These are phyloP conservation scores for Ooceraea biroi DNA, from an alignment of 1,140 invertebrate genomes.

Conservation along the genomic window DNA sequence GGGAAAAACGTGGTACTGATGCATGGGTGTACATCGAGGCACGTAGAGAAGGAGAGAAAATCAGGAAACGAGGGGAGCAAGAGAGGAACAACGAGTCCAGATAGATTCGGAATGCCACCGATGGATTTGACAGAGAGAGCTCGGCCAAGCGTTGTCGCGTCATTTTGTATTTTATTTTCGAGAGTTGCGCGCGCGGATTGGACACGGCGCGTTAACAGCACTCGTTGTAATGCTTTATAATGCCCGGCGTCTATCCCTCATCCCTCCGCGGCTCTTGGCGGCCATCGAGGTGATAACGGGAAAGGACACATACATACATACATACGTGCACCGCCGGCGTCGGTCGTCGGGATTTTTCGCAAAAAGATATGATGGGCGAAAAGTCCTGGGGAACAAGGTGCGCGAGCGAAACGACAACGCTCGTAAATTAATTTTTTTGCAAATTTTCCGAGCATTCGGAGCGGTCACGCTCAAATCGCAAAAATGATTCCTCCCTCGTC, in stretches of 20 bases:
- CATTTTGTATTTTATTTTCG: slow-evolving; percentile 85
- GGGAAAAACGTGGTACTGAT: too few species aligned
- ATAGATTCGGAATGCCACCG: slow-evolving; percentile 72
- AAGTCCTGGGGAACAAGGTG: slow-evolving; percentile 12
- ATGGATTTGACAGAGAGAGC: slow-evolving; percentile 85
- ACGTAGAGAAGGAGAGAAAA: neutral
- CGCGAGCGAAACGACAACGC: slow-evolving; percentile 1
- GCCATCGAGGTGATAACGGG: slow-evolving; percentile 65
- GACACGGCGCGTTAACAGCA: slow-evolving; percentile 85
- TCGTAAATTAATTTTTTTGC: slow-evolving; percentile 40
- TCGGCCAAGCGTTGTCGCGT: slow-evolving; percentile 81
- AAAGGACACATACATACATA: too few species aligned
- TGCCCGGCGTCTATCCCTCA: slow-evolving; percentile 72
- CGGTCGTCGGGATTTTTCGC: slow-evolving; percentile 68
- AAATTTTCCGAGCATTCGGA: slow-evolving; percentile 11
- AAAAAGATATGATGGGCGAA: slow-evolving; percentile 73
- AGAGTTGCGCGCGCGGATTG: slow-evolving; percentile 80
- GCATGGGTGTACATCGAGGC: too few species aligned
- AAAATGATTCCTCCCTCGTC: neutral
- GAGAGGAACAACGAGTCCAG: slow-evolving; percentile 47
- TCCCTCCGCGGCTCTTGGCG: slow-evolving; percentile 21
- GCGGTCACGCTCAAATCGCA: neutral
- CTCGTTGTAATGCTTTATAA: slow-evolving; percentile 85
- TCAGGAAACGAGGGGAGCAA: slow-evolving; percentile 45
- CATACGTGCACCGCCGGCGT: slow-evolving; percentile 46